Base-by-base conservation (phyloP, 2,797 vertebrate genomes). In the Atherinosoma microstoma region DNA sequence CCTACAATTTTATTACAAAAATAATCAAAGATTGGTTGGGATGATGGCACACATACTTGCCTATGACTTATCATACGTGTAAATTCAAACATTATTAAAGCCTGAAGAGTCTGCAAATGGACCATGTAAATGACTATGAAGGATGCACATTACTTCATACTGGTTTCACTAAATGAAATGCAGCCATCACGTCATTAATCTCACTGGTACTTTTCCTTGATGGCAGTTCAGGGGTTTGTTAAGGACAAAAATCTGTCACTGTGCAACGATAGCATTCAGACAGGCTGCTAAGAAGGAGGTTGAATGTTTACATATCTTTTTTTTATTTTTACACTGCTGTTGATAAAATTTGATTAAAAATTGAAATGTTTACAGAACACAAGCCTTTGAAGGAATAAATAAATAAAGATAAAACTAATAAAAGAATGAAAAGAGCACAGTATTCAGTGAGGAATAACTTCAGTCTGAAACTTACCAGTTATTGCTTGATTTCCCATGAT, bases 401-500 rank as follows among this genome's bases (percentile, higher is more conserved):
- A 2, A 0, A 20, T 11, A 40, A 30, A 30, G n/a, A 20, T 16
- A 9, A 9, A 30, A 54, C 6, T 38, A 54, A 63, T 22, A 38
- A 42, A 32, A 32, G 38, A 3, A 40, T 13, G 38, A 40, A 40
- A 13, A n/a, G 24, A 42, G 11, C 11, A 22, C n/a, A 24, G 29
- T 11, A 49, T 32, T 29, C n/a, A 8, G 7, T 32, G 30, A 49
- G 20, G 12, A 53, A n/a, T 57, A n/a, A 60, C 30, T 29, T 18
- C 2, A 58, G 18, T 36, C 64, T 73, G 38, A 75, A 66, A 65
- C 47, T 65, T 59, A 36, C 32, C 16, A 29, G 53, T 72, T 51
- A 67, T 79, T 36, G 38, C 51, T 67, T 38, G 11, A 65, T 65
- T 64, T 75, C 27, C 62, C 42, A 58, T 38, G 20, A 34, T 68